phyloP scores from a whole-genome alignment of 2,888 invertebrate genomes.

The Neuroscelio doddi region DNA sequence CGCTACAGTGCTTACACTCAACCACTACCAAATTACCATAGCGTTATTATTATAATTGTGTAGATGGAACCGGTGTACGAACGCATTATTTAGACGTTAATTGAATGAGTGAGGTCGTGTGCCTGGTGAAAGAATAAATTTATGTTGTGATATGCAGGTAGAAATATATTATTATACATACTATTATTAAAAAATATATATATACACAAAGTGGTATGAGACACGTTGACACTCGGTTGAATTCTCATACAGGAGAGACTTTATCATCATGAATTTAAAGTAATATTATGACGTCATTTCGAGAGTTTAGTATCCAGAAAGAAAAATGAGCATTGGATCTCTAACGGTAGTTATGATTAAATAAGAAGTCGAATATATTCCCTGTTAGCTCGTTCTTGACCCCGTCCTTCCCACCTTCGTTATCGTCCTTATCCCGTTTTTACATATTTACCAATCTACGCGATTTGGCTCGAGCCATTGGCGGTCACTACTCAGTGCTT shows the following conservation, averaged over 20 bases:
- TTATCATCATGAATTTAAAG: slow-evolving; percentile 68
- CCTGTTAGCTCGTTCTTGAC: slow-evolving; percentile 59
- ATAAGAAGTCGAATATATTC: slow-evolving; percentile 65
- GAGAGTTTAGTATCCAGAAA: slow-evolving; percentile 65
- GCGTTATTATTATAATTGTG: slow-evolving; percentile 68
- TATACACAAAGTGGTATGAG: slow-evolving; percentile 59
- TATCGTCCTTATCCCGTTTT: slow-evolving; percentile 39
- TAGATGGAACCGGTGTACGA: slow-evolving; percentile 59
- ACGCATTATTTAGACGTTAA: slow-evolving; percentile 47
- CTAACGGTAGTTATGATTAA: slow-evolving; percentile 65
- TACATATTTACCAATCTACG: neutral
- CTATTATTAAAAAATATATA: slow-evolving; percentile 53
- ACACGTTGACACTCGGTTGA: slow-evolving; percentile 63
- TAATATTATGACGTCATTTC: slow-evolving; percentile 66
- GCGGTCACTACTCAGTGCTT: too few relatives aligned
- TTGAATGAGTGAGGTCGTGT: slow-evolving; percentile 24
- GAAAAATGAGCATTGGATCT: slow-evolving; percentile 61
- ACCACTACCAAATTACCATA: slow-evolving; percentile 65
- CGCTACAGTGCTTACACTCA: slow-evolving; percentile 67
- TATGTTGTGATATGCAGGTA: slow-evolving; percentile 72
- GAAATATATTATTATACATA: slow-evolving; percentile 64
- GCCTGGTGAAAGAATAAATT: slow-evolving; percentile 56
- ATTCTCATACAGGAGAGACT: slow-evolving; percentile 67
- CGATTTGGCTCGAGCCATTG: neutral
- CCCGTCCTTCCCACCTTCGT: slow-evolving; percentile 45